Base-by-base conservation (phyloP, 2,797 vertebrate species). In the Gymnoscopelus microlampas region DNA sequence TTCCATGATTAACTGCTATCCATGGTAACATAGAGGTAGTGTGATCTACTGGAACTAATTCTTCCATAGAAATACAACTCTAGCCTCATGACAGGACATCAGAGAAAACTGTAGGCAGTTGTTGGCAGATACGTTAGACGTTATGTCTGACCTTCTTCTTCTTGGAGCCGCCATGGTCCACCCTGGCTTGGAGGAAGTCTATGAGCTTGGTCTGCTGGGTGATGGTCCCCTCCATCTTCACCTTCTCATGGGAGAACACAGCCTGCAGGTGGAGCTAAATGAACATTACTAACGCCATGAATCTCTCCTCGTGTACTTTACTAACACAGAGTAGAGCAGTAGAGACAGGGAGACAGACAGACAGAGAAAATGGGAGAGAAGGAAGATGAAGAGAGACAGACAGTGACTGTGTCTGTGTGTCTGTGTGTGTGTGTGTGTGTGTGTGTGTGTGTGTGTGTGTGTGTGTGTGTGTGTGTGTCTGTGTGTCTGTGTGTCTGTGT, bases 121-220 rank as follows among this genome's bases (percentile, higher is more conserved):
- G 19, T 19, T 19, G 19, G 19, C 19, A 19, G 19, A 1, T 39
- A 39, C 4, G 35, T 39, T 39, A 6, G 35, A 39, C 35, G 23
- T 54, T 3, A 23, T 54, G n/a, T 78, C 89, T 88, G 15, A 94
- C 94, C 92, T 95, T 95, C 94, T 99, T 99, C 94, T 98, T 99
- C 94, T 99, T 99, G 91, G 97, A 98, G 58, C 95, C 97, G 0
- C 95, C 96, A 14, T 98, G 98, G 77, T 97, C 96, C 94, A 98
- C 97, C 92, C 98, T 98, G 82, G 97, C 94, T 92, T 97, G 96
- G 67, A 97, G 90, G 85, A 97, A 96, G 89, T 97, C 96, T 74
- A 97, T 97, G 73, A 97, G 95, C 85, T 97, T 97, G 79, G 94
- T 96, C 91, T 97, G 96, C 77, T 97, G 96, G 77, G 95, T 95